Conservation (phyloP, 1,140 invertebrate species). For the Luehdorfia chinensis region DNA sequence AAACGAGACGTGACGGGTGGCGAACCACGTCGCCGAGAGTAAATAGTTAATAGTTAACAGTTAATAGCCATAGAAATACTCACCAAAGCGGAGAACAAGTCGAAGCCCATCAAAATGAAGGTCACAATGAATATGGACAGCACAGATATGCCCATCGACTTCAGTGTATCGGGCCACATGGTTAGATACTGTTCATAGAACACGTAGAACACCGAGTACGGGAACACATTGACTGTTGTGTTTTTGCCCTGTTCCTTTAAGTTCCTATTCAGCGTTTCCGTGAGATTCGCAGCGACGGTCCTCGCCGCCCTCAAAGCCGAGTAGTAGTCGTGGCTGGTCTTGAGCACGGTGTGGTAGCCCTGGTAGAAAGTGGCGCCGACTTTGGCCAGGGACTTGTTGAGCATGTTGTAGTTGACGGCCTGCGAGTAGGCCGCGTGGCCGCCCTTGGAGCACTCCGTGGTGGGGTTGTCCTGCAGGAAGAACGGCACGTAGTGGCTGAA, state of each 20-base stretch:
- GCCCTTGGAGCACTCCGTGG: slow-evolving; percentile 88
- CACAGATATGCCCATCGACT: slow-evolving; percentile 92
- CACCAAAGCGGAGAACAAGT: slow-evolving; percentile 88
- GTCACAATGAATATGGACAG: slow-evolving; percentile 96
- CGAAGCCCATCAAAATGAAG: slow-evolving; percentile 95
- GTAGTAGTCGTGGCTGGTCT: slow-evolving; percentile 95
- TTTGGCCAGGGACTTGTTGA: slow-evolving; percentile 52
- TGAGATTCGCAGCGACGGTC: slow-evolving; percentile 89
- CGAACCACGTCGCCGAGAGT: too few relatives aligned
- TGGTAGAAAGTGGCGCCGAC: slow-evolving; percentile 88
- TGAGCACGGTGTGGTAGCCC: slow-evolving; percentile 97
- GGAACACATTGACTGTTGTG: slow-evolving; percentile 90
- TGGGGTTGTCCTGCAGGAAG: slow-evolving; percentile 95
- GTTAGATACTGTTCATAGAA: slow-evolving; percentile 99
- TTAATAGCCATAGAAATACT: too few relatives aligned
- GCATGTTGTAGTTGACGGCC: slow-evolving; percentile 80
- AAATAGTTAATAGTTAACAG: too few relatives aligned
- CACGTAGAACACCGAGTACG: slow-evolving; percentile 98
- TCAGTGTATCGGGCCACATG: slow-evolving; percentile 94
- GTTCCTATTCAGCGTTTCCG: slow-evolving; percentile 83
- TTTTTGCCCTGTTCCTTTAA: slow-evolving; percentile 70
- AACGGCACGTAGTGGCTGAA: slow-evolving; percentile 92
- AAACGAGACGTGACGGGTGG: too few relatives aligned
- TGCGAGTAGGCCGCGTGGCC: slow-evolving; percentile 90
- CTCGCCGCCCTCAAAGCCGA: slow-evolving; percentile 90